These are phyloP conservation scores for Gymnocephalus cernua DNA, from an alignment of 2,113 vertebrate genomes.

Conservation along the genomic window DNA sequence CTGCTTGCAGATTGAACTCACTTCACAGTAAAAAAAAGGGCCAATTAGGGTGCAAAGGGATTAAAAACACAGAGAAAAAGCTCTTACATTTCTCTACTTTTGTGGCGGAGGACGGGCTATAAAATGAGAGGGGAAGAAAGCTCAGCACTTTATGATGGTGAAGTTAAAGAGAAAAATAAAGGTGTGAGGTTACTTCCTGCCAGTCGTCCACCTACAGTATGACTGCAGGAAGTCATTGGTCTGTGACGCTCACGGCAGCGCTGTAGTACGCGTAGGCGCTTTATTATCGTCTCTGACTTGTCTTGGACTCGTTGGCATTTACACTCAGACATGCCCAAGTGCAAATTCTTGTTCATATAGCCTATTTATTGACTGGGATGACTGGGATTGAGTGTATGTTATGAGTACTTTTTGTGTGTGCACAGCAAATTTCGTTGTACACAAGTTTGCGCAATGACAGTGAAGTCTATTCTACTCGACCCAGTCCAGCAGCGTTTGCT, in stretches of 20 bases:
- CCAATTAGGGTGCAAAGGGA: slow-evolving; percentile 84
- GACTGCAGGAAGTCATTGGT: slow-evolving; percentile 49
- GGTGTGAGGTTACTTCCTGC: slow-evolving; percentile 64
- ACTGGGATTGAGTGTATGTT: no score
- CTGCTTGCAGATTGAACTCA: slow-evolving; percentile 74
- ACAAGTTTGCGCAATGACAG: no score
- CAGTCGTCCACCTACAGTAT: slow-evolving; percentile 30
- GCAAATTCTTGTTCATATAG: no score
- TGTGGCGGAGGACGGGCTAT: slow-evolving; percentile 51
- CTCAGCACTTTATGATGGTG: slow-evolving; percentile 66
- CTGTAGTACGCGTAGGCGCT: no score
- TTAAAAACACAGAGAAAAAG: slow-evolving; percentile 77
- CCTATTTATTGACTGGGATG: no score
- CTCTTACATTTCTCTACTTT: slow-evolving; percentile 63
- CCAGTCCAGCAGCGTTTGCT: no score
- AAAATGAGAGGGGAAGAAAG: slow-evolving; percentile 47
- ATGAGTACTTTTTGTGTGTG: no score
- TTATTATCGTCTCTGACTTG: no score
- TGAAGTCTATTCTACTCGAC: no score
- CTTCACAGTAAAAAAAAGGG: slow-evolving; percentile 75
- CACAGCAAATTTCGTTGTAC: no score
- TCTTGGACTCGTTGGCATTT: no score
- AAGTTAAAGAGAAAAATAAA: slow-evolving; percentile 60
- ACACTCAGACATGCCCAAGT: no score
- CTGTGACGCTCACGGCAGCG: slow-evolving; percentile 17